A percentile compares a stretch with the other conserved stretches of the same genome.
Evolutionary conservation across 2,888 invertebrate genomes (phyloP).

Genomic region (Oxycera nigricornis): DNA sequence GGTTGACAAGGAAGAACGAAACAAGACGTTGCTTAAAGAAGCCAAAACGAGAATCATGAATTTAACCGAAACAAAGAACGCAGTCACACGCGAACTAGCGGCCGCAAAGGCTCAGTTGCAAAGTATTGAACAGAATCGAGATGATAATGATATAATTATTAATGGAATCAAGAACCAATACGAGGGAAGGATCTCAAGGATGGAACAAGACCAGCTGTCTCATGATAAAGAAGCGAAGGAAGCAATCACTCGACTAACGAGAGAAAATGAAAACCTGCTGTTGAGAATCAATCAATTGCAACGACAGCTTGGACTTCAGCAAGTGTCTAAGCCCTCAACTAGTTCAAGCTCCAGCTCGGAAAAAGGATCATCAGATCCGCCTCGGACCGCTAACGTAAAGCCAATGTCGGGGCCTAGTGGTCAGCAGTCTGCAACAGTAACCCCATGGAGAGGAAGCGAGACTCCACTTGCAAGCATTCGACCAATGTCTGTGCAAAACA

Average conservation of each 20-base stretch:
- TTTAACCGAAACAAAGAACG: constrained; percentile 73
- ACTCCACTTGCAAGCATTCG: constrained; percentile 92
- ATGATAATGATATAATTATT: constrained; percentile 67
- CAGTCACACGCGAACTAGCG: constrained; percentile 67
- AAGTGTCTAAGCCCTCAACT: constrained; percentile 73
- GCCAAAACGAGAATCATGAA: constrained; percentile 77
- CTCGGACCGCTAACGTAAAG: constrained; percentile 90
- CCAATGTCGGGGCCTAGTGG: constrained; percentile 81
- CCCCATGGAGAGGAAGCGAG: constrained; percentile 77
- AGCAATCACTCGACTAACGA: constrained; percentile 63
- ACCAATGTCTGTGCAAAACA: constrained; percentile 80
- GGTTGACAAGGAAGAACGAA: constrained; percentile 72
- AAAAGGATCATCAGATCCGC: constrained; percentile 67
- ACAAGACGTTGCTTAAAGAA: constrained; percentile 73
- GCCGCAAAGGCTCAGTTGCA: constrained; percentile 65
- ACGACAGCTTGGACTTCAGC: constrained; percentile 68
- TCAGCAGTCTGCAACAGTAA: constrained; percentile 64
- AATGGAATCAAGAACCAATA: constrained; percentile 73
- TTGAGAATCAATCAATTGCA: constrained; percentile 75
- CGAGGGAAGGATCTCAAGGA: constrained; percentile 71
- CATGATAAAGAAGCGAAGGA: constrained; percentile 67
- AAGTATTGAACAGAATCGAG: constrained; percentile 65
- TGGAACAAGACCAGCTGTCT: constrained; percentile 77
- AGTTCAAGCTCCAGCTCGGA: constrained; percentile 69
- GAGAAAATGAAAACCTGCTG: constrained; percentile 74